Conservation (phyloP, 2,888 invertebrate species). For the Anthoptus insignis region DNA sequence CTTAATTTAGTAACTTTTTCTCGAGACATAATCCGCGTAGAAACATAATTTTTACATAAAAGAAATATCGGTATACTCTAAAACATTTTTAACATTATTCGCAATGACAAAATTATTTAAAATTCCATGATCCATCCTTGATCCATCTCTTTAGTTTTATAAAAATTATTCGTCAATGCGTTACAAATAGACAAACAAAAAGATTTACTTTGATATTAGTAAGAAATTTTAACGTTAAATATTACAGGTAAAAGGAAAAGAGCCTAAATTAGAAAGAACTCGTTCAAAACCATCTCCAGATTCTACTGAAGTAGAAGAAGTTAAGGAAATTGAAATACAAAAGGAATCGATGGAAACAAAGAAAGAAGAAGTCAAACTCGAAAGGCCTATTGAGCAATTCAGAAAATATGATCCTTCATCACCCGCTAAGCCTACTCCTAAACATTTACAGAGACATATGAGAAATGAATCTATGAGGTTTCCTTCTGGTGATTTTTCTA, state of each 20-base stretch:
- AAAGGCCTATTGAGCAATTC: constrained; percentile 74
- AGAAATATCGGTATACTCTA: too few relatives aligned
- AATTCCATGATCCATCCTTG: too few relatives aligned
- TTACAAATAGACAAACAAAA: too few relatives aligned
- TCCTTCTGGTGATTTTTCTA: constrained; percentile 84
- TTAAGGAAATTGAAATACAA: constrained; percentile 60
- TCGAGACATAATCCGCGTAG: too few relatives aligned
- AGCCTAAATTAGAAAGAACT: constrained; percentile 73
- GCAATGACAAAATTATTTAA: too few relatives aligned
- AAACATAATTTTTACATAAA: too few relatives aligned
- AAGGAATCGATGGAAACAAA: constrained; percentile 60
- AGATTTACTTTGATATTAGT: background rate
- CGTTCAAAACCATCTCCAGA: constrained; percentile 78
- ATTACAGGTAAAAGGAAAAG: constrained; percentile 70
- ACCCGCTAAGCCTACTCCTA: constrained; percentile 82
- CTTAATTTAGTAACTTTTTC: too few relatives aligned
- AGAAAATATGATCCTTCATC: constrained; percentile 80
- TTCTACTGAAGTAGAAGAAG: constrained; percentile 68
- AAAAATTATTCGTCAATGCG: too few relatives aligned
- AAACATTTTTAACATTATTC: too few relatives aligned
- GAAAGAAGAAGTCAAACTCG: constrained; percentile 70
- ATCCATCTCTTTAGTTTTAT: too few relatives aligned
- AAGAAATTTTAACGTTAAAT: background rate
- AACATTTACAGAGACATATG: constrained; percentile 84
- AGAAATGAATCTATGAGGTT: constrained; percentile 85